These are phyloP conservation scores for Oedothorax gibbosus DNA, from an alignment of 1,140 invertebrate genomes.

Conservation along the genomic window DNA sequence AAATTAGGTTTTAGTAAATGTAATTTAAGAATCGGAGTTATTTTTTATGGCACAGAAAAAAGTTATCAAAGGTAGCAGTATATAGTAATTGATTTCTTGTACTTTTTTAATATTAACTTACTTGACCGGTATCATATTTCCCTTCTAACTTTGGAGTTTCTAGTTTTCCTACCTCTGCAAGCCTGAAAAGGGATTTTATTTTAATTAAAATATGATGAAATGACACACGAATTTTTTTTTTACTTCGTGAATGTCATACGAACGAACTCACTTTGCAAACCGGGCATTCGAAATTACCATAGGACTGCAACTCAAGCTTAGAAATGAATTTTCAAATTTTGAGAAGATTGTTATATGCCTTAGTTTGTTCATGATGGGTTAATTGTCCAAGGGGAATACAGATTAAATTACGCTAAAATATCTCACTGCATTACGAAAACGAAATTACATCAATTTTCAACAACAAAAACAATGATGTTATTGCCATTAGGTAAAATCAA, in stretches of 20 bases:
- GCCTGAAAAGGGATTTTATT: slow-evolving; percentile 68
- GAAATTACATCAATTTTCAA: no score
- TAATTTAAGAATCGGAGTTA: not conserved
- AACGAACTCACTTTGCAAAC: slow-evolving; percentile 33
- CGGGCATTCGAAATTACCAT: slow-evolving; percentile 26
- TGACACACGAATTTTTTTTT: not conserved
- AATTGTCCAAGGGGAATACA: not conserved
- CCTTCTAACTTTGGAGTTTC: slow-evolving; percentile 86
- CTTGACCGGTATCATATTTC: slow-evolving; percentile 94
- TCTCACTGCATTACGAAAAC: no score
- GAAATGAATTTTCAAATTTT: slow-evolving; percentile 26
- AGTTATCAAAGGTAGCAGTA: no score
- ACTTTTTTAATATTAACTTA: slow-evolving; percentile 51
- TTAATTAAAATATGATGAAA: not conserved
- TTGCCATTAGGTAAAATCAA: no score
- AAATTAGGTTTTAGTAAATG: no score
- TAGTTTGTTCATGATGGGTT: slow-evolving; percentile 44
- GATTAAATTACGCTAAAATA: no score
- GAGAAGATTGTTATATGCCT: slow-evolving; percentile 26
- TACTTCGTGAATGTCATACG: not conserved
- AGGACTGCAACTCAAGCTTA: not conserved
- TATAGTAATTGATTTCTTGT: not conserved
- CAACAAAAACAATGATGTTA: no score
- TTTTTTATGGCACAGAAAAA: not conserved
- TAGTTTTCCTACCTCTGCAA: slow-evolving; percentile 83